These are phyloP conservation scores for Pangasius macronema DNA, from an alignment of 2,797 vertebrate genomes.

Conservation along the genomic window DNA sequence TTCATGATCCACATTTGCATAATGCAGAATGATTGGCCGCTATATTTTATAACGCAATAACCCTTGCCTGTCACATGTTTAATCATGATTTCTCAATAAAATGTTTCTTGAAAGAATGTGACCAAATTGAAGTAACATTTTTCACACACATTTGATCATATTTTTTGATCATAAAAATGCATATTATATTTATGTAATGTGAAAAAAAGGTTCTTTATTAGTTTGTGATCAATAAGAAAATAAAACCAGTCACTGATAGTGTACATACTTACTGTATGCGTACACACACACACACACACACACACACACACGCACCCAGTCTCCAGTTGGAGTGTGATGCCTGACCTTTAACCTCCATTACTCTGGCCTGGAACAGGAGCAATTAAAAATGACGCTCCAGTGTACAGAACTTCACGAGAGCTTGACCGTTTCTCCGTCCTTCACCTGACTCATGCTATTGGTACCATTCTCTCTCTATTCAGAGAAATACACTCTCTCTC, in stretches of 20 bases:
- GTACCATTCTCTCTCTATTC: neutral
- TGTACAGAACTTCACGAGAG: neutral
- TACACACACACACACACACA: neutral
- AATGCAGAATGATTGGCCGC: neutral
- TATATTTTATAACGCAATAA: neutral
- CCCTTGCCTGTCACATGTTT: neutral
- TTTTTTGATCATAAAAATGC: neutral
- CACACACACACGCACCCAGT: neutral
- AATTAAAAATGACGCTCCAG: neutral
- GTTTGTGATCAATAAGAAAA: neutral
- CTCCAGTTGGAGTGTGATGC: neutral
- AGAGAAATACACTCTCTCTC: neutral
- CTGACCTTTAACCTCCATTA: neutral
- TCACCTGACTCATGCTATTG: neutral
- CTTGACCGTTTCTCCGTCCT: neutral
- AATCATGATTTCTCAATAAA: neutral
- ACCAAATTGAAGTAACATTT: neutral
- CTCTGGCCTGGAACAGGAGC: neutral
- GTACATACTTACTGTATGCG: neutral
- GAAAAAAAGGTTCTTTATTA: neutral
- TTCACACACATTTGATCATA: neutral
- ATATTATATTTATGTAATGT: neutral
- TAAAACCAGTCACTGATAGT: neutral
- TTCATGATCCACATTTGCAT: neutral
- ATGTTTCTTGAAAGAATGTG: neutral